These are phyloP conservation scores for Coptotermes formosanus DNA, from an alignment of 1,140 invertebrate genomes.

Conservation along the genomic window DNA sequence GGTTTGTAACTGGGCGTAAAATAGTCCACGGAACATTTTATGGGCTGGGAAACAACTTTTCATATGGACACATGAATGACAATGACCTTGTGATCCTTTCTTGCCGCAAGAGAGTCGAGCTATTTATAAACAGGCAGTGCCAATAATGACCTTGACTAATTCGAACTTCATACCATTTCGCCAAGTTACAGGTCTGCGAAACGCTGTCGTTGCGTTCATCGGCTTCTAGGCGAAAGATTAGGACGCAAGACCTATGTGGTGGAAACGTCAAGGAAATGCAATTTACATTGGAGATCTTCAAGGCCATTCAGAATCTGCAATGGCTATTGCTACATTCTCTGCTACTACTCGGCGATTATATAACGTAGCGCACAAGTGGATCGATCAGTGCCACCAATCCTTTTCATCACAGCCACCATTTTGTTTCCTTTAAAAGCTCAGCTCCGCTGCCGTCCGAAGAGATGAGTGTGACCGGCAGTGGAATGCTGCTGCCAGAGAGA, in stretches of 20 bases:
- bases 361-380: conserved; percentile 23
- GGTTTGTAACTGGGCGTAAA: too few species aligned
- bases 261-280: not conserved
- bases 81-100: too few species aligned
- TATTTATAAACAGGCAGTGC: conserved; percentile 12
- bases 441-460: not conserved
- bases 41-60: too few species aligned
- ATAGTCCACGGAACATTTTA: too few species aligned
- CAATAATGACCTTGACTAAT: conserved; percentile 1
- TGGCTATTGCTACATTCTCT: not conserved
- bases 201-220: not conserved
- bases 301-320: not conserved
- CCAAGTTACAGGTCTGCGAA: not conserved
- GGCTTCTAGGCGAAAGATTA: not conserved
- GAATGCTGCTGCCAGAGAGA: not conserved
- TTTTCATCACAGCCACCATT: conserved; percentile 5
- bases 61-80: too few species aligned
- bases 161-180: not conserved
- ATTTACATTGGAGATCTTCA: not conserved
- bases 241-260: not conserved
- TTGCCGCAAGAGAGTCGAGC: not conserved
- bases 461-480: not conserved
- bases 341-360: not conserved
- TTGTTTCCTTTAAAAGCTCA: not conserved
- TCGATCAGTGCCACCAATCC: conserved; percentile 24